phyloP scores from a whole-genome alignment of 2,797 vertebrate species.

The Phoebastria nigripes region DNA sequence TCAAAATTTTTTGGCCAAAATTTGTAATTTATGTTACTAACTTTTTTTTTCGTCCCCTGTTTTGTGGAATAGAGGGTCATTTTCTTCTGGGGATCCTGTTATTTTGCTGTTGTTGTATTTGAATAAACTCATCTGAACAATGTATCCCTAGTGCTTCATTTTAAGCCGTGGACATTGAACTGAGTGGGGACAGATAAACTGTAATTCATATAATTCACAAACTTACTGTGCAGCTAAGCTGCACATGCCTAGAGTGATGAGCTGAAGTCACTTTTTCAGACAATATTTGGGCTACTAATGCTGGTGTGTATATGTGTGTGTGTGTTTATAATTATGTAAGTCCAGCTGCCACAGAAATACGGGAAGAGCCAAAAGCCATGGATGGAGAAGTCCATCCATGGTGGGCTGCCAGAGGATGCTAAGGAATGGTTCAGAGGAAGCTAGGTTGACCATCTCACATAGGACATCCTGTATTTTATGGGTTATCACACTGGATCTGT shows the following conservation, averaged over 20 bases:
- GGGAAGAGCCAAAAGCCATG: background rate
- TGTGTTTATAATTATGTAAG: background rate
- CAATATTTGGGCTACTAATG: background rate
- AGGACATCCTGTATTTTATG: background rate
- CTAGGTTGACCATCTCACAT: background rate
- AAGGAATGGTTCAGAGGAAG: background rate
- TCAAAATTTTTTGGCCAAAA: background rate
- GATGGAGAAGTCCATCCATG: background rate
- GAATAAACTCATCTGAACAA: slow-evolving; percentile 68
- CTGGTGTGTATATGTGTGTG: too few relatives aligned
- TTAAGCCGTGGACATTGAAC: background rate
- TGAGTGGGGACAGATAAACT: background rate
- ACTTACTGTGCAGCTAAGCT: background rate
- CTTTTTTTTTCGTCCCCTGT: background rate
- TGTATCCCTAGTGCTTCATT: slow-evolving; percentile 39
- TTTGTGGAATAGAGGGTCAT: background rate
- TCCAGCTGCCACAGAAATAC: background rate
- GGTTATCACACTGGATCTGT: background rate
- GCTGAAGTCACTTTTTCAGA: background rate
- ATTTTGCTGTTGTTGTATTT: slow-evolving; percentile 60
- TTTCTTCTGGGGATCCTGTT: slow-evolving; percentile 44
- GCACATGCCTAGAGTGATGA: background rate
- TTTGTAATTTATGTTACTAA: background rate
- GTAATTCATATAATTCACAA: background rate
- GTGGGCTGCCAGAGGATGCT: background rate